These are phyloP conservation scores for Telenomus remus DNA, from an alignment of 1,140 invertebrate genomes.

Conservation along the genomic window DNA sequence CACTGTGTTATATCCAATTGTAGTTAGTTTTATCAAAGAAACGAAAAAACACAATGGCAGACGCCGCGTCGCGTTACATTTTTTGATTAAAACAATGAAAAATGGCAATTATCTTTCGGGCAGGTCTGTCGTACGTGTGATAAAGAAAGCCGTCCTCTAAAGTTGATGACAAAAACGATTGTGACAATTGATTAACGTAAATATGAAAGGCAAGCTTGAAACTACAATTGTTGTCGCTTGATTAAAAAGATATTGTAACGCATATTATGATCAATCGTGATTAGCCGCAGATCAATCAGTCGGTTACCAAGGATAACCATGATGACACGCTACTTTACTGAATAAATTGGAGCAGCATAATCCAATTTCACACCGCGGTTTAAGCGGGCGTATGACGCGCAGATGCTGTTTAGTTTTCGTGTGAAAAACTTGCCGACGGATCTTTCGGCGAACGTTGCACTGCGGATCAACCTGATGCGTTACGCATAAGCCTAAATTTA, in stretches of 20 bases:
- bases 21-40: constrained; percentile 20
- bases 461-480: constrained; percentile 57
- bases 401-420: constrained; percentile 31
- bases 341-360: constrained; percentile 28
- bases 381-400: constrained; percentile 23
- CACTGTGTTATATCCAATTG: constrained; percentile 20
- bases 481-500: constrained; percentile 60
- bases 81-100: too few relatives aligned
- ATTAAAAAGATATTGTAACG: background rate
- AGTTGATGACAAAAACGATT: too few relatives aligned
- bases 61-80: background rate
- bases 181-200: too few relatives aligned
- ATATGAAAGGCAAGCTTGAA: too few relatives aligned
- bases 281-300: constrained; percentile 32
- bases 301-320: constrained; percentile 28
- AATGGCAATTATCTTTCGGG: too few relatives aligned
- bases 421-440: constrained; percentile 45
- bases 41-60: constrained; percentile 6
- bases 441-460: constrained; percentile 24
- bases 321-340: constrained; percentile 24
- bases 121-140: too few relatives aligned
- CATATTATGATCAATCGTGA: background rate
- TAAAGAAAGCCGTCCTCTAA: too few relatives aligned
- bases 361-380: constrained; percentile 36
- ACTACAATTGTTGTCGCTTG: background rate